Evolutionary conservation across 2,888 invertebrate genomes (phyloP), one percentile per base, ranked within the genome.

Genomic region (Napeogenes sylphis): DNA sequence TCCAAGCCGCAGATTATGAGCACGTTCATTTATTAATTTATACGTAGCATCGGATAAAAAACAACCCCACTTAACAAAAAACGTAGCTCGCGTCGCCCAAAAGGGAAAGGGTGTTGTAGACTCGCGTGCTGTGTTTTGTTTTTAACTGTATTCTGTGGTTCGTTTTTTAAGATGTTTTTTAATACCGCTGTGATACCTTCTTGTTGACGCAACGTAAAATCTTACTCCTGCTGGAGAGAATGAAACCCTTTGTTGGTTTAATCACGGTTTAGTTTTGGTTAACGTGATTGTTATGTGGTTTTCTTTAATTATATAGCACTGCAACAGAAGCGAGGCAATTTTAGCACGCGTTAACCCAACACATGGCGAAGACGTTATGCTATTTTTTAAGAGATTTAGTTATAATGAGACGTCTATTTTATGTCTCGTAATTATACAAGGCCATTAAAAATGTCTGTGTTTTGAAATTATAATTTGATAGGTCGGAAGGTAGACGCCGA

Each of bases 1-100:
- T 87, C 85, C 81, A 73, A 78, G 77, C 84, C 80, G 84, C 85
- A 88, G 90, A 90, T 90, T 90, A 90, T 84, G 85, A 85, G 85
- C 89, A 85, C 89, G 83, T 89, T 88, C 89, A 82, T 86, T 90
- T 90, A 90, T 90, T 90, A 90, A 90, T 90, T 90, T 90, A 90
- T 90, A 90, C 84, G 87, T 83, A 79, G 83, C 81, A 82, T 85
- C 84, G 82, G 78, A 76, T 82, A 85, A 83, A 87, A 90, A 89
- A 90, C 83, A 84, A 90, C 90, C 90, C 84, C 81, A 83, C 84
- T 82, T 80, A 80, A 82, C 83, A 82, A 83, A 82, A 83, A 90
- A 85, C 77, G 83, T 84, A 86, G 87, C 87, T 77, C 90, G 90
- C 87, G 89, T 79, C 89, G 82, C 81, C 83, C 86, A 85, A 88